Evolutionary conservation across 2,797 vertebrate genomes (phyloP), one percentile per base, ranked within the genome.

Genomic region (Micrastur ruficollis): DNA sequence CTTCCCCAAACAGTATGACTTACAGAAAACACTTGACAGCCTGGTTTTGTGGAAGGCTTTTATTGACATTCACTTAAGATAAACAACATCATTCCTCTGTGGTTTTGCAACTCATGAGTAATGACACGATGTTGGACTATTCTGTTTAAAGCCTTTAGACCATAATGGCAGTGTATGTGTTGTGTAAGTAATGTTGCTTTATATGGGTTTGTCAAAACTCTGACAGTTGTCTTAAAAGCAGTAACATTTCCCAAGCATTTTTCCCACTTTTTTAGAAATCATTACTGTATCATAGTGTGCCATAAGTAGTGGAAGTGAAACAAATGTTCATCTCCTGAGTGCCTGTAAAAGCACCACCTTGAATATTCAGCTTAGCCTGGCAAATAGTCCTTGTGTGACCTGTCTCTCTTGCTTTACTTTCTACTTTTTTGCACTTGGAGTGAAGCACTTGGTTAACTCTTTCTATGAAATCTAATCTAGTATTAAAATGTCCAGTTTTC

Each of bases 81-180:
- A 86, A 93, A 94, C 62, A 81, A 15, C 55, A 32, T 78, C 2
- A 46, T 89, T 95, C 63, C 44, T 34, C 22, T 53, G 74, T 71
- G 63, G 56, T 91, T 97, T 95, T 93, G 81, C 59, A 92, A 16
- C 58, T 90, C 16, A 4, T 59, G 71, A 92, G 52, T 67, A 87
- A 55, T 89, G 80, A 42, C 40, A 56, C 0, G 1, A 46, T 61
- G 34, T 76, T 84, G 81, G 71, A 56, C 26, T 87, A 11, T 36
- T 89, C 58, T 81, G 14, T 49, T 92, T 46, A 26, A 89, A 92
- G 55, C 11, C 40, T 89, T 79, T 52, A 47, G 58, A 59, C 44
- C 25, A 2, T 84, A 73, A 63, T 34, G 55, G n/a, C 84, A 73
- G 27, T 11, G 47, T 67, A 8, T 49, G 42, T 0, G 0, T 70